Evolutionary conservation across 2,888 invertebrate genomes (phyloP).

Genomic region (Rhopalosiphum nymphaeae): DNA sequence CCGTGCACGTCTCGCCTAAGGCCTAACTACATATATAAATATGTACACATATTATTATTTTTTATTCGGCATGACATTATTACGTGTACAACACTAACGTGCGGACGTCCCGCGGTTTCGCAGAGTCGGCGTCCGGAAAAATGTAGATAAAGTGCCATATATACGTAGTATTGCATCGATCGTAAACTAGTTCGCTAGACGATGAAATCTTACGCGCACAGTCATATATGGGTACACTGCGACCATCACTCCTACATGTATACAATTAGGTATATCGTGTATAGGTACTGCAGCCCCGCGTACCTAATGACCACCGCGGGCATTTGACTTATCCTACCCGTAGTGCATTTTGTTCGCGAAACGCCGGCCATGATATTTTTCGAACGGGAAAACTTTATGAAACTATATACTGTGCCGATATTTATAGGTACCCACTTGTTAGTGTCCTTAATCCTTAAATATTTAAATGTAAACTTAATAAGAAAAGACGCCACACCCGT

Average conservation of each 20-base stretch:
- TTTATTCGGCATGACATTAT: no score
- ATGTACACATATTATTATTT: not conserved
- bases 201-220: not conserved
- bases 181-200: not conserved
- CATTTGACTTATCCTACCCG: not conserved
- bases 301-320: not conserved
- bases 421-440: not conserved
- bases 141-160: not conserved
- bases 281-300: accelerated
- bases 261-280: not conserved
- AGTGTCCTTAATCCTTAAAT: not conserved
- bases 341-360: not conserved
- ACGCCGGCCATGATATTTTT: not conserved
- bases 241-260: not conserved
- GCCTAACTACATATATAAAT: not conserved
- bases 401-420: not conserved
- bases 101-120: not conserved
- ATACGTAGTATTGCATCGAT: not conserved
- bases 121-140: not conserved
- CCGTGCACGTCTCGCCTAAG: not conserved
- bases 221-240: not conserved
- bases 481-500: not conserved
- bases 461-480: not conserved
- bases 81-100: not conserved
- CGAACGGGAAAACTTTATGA: not conserved